A percentile compares a stretch with the other conserved stretches of the same genome.
Evolutionary conservation across 2,888 invertebrate genomes (phyloP).

Genomic region (Trisateles emortualis): DNA sequence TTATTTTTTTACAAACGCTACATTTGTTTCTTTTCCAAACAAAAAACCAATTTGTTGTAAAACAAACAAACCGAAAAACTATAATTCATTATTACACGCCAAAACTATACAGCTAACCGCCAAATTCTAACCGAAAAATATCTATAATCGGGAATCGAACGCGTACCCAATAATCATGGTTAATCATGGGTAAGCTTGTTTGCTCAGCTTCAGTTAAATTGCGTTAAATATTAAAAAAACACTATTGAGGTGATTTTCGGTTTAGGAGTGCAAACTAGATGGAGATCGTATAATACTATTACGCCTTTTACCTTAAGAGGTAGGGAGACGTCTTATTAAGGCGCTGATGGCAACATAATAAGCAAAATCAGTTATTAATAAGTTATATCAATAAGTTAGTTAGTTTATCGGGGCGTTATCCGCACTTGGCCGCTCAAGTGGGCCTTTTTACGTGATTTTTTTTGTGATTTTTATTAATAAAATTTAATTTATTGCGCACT

Average conservation of each 20-base stretch:
- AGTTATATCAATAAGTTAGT: no score
- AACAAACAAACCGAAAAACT: slow-evolving; percentile 63
- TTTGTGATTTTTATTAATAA: no score
- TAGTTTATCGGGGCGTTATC: no score
- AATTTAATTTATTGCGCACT: no score
- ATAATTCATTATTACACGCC: slow-evolving; percentile 79
- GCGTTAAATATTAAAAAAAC: slow-evolving; percentile 11
- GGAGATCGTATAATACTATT: no score
- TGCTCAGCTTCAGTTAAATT: slow-evolving; percentile 49
- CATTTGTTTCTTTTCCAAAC: no score
- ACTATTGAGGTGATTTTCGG: not conserved
- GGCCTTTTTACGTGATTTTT: no score
- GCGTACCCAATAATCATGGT: slow-evolving; percentile 76
- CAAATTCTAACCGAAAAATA: slow-evolving; percentile 74
- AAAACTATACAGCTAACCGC: slow-evolving; percentile 66
- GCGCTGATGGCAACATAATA: no score
- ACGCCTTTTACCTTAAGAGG: not conserved
- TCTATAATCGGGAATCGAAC: slow-evolving; percentile 80
- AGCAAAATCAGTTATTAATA: no score
- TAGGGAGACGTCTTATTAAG: not conserved
- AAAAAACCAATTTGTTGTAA: slow-evolving; percentile 41
- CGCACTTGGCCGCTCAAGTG: no score
- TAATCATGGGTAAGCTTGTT: slow-evolving; percentile 71
- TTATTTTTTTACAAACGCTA: no score
- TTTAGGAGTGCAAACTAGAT: not conserved